Percentiles rank a stretch among this genome's conserved stretches.
Evolutionary conservation across 92 coral and sea anemone genomes (phyloP).

Genomic region (Parazoanthus atlanticus): DNA sequence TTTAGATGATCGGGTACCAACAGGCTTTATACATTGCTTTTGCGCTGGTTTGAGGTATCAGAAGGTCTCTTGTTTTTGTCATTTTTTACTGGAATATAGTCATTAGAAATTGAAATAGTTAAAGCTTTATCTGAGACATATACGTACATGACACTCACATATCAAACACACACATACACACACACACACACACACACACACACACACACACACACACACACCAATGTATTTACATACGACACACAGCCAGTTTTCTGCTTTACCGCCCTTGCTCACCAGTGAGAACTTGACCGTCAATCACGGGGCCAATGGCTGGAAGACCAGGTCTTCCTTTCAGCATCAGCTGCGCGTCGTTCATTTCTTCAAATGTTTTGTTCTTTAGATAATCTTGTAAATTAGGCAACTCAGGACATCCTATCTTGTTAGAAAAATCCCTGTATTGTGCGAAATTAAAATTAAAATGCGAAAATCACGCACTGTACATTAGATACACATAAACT

Average conservation of each 20-base stretch:
- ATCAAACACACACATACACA: no score
- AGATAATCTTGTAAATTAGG: conserved; percentile 4
- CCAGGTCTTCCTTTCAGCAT: neutral
- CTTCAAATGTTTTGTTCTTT: neutral
- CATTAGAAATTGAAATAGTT: no score
- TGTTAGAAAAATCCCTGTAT: conserved; percentile 2
- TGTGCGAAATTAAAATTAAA: neutral
- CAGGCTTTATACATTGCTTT: no score
- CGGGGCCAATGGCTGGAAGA: conserved; percentile 15
- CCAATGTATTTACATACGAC: neutral
- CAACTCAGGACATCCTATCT: conserved; percentile 10
- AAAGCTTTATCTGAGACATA: no score
- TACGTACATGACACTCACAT: neutral
- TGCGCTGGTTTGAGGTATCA: no score
- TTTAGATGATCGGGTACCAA: no score
- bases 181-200: neutral
- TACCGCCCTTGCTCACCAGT: neutral
- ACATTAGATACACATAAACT: no score
- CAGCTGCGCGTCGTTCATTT: neutral
- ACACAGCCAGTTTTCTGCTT: neutral
- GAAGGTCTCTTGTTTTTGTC: no score
- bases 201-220: neutral
- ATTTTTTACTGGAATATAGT: no score
- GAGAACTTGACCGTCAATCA: conserved; percentile 5
- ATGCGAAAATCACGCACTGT: no score